A percentile compares a stretch with the other conserved stretches of the same genome.
phyloP scores from a whole-genome alignment of 2,797 vertebrate genomes.

The Sebastiscus tertius region DNA sequence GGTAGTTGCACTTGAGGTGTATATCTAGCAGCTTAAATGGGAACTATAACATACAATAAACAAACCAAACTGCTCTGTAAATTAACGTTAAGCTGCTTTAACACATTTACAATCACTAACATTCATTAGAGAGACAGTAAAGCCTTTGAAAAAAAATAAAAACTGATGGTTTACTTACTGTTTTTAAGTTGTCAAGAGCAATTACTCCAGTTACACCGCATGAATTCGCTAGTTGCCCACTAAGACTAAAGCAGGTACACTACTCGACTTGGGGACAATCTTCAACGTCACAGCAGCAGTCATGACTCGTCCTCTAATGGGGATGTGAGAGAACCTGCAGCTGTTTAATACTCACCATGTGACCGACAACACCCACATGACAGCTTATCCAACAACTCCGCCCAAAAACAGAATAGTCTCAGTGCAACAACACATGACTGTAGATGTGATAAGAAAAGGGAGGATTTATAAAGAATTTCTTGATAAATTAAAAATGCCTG shows the following conservation, averaged over 20 bases:
- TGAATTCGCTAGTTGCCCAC: not conserved
- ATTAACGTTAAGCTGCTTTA: not conserved
- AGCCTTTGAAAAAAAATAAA: not conserved
- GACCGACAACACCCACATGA: slow-evolving; percentile 47
- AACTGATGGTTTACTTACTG: slow-evolving; percentile 5
- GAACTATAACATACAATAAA: too few species aligned
- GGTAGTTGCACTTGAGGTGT: too few species aligned
- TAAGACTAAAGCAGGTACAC: not conserved
- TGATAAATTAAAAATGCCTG: too few species aligned
- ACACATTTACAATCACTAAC: not conserved
- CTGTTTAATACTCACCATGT: slow-evolving; percentile 28
- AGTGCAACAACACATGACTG: not conserved
- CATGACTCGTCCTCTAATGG: too few species aligned
- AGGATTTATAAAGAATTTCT: not conserved
- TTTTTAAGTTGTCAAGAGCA: not conserved
- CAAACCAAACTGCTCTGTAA: too few species aligned
- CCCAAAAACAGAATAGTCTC: not conserved
- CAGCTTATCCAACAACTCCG: not conserved
- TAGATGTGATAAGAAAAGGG: not conserved
- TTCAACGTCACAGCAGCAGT: too few species aligned
- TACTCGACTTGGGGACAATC: too few species aligned
- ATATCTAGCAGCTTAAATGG: too few species aligned
- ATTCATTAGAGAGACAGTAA: not conserved
- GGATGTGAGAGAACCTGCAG: not conserved
- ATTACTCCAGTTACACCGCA: not conserved